Base-by-base conservation (phyloP, 2,113 vertebrate species). In the Bos javanicus region DNA sequence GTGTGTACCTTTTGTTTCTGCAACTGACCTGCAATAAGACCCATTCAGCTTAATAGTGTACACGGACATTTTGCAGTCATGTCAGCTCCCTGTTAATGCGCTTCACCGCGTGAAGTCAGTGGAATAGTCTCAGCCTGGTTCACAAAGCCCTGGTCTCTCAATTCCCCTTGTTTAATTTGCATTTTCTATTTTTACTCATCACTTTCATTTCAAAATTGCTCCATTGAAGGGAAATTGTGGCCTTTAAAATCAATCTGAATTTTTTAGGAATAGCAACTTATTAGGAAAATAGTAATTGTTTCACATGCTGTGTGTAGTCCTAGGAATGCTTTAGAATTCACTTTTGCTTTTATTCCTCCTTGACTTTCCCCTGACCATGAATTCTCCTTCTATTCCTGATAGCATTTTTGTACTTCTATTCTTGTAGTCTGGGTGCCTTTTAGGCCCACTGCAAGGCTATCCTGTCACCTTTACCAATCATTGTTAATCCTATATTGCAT, bases 151-250 rank as follows among this genome's bases (percentile, higher is more conserved):
- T 17, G 56, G 54, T 71, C 39, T 76, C 85, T 95, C 43, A 14
- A 46, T 2, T 67, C 19, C 30, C 26, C 21, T 26, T 46, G 43
- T 83, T 91, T 90, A 48, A 74, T 57, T 76, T 59, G 25, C 26
- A 71, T 94, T 95, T 98, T 87, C 43, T 94, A 25, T 92, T 96
- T 97, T 96, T 90, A 56, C n/a, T 78, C 87, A 71, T 92, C 50
- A 74, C 64, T 87, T 87, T 74, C 85, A 91, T 87, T 94, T 97
- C 56, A 64, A 2, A 96, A 89, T 95, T 95, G 67, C 87, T 88
- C 64, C 59, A 74, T 9, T 81, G 67, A 56, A 62, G 46, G 28
- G 13, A 56, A 87, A 57, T 60, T 0, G 2, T 83, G 43, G n/a
- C 50, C 14, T 59, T 87, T 48, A 94, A 92, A 90, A 71, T 2